A percentile compares a stretch with the other conserved stretches of the same genome.
Conservation (phyloP, 2,888 invertebrate species). For the Hirtodrosophila alboralis region DNA sequence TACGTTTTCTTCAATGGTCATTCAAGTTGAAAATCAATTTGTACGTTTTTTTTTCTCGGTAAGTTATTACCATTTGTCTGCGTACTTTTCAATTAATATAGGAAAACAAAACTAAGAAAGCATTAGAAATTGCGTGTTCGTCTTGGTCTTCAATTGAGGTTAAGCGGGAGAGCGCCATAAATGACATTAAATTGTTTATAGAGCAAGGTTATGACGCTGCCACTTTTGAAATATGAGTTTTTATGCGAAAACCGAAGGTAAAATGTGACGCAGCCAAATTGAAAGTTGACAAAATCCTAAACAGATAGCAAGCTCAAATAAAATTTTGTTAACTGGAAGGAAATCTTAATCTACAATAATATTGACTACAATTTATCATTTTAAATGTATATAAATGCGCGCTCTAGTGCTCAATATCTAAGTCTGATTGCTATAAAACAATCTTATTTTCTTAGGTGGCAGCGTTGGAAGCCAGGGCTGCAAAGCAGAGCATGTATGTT, state of each 20-base stretch:
- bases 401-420: background rate
- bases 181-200: constrained; percentile 64
- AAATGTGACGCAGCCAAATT: constrained; percentile 19
- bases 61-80: constrained; percentile 24
- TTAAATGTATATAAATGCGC: background rate
- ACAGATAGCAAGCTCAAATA: background rate
- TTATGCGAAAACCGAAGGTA: constrained; percentile 33
- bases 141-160: constrained; percentile 55
- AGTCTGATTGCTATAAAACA: constrained; percentile 11
- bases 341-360: too few relatives aligned
- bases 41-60: background rate
- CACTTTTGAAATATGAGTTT: constrained; percentile 45
- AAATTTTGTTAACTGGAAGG: background rate
- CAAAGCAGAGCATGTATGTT: too few relatives aligned
- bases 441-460: constrained; percentile 6
- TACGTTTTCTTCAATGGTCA: background rate
- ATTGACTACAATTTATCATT: too few relatives aligned
- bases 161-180: constrained; percentile 46
- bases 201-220: constrained; percentile 59
- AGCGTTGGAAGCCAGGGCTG: constrained; percentile 14
- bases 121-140: constrained; percentile 50
- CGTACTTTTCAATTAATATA: constrained; percentile 38
- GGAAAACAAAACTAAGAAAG: constrained; percentile 8
- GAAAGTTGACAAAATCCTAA: background rate
- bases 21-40: constrained; percentile 36